Evolutionary conservation across 2,797 vertebrate genomes (phyloP).

Genomic region (Diplodus puntazzo): DNA sequence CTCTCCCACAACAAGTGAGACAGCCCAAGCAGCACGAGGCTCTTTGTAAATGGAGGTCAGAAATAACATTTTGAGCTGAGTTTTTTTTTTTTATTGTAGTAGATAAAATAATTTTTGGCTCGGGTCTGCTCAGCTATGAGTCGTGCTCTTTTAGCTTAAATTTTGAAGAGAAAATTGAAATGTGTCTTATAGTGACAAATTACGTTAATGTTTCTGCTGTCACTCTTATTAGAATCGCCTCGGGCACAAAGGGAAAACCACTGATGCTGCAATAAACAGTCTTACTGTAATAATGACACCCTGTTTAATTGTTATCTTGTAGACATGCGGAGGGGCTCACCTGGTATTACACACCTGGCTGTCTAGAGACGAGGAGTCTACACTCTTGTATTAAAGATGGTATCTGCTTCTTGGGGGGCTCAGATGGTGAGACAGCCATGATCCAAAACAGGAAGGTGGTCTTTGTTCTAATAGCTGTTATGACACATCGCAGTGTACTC

Average conservation of each 20-base stretch:
- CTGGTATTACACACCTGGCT: slow-evolving; percentile 50
- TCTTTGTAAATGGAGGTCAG: slow-evolving; percentile 61
- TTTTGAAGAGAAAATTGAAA: slow-evolving; percentile 42
- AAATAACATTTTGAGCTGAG: slow-evolving; percentile 57
- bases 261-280: slow-evolving; percentile 38
- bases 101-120: slow-evolving; percentile 49
- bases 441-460: slow-evolving; percentile 67
- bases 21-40: slow-evolving; percentile 37
- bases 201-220: slow-evolving; percentile 52
- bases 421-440: slow-evolving; percentile 47
- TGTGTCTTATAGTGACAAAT: slow-evolving; percentile 13
- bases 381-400: slow-evolving; percentile 37
- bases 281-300: slow-evolving; percentile 46
- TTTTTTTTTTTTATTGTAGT: slow-evolving; percentile 40
- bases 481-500: slow-evolving; percentile 52
- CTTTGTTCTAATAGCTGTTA: slow-evolving; percentile 76
- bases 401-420: slow-evolving; percentile 49
- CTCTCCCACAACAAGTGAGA: slow-evolving; percentile 64
- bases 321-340: slow-evolving; percentile 37
- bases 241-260: slow-evolving; percentile 41
- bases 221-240: slow-evolving; percentile 33
- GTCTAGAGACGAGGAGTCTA: slow-evolving; percentile 62
- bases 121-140: slow-evolving; percentile 33
- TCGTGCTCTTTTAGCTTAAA: slow-evolving; percentile 38
- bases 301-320: slow-evolving; percentile 61